phyloP scores from a whole-genome alignment of 1,140 invertebrate genomes.

The Gonatopus flavifemur region DNA sequence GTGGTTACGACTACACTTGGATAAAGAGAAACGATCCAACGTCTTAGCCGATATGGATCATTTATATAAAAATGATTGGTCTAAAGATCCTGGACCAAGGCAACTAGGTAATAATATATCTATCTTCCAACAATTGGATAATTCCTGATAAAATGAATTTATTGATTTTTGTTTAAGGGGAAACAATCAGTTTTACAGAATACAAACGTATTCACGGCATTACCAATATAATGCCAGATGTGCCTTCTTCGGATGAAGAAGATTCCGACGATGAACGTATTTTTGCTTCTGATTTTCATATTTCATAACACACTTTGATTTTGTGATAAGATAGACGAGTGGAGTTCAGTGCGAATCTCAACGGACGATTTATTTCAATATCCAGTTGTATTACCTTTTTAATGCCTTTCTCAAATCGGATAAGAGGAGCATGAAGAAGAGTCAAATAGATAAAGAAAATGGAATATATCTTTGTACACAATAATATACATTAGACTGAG shows the following conservation, averaged over 20 bases:
- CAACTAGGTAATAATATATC: slow-evolving; percentile 16
- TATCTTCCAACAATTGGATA: not conserved
- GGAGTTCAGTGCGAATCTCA: too few species aligned
- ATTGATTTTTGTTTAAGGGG: slow-evolving; percentile 16
- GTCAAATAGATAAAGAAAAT: too few species aligned
- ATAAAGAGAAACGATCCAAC: slow-evolving; percentile 29
- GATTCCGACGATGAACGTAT: slow-evolving; percentile 44
- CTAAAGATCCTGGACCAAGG: not conserved
- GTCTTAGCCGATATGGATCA: slow-evolving; percentile 36
- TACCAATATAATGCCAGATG: slow-evolving; percentile 30
- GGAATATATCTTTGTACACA: too few species aligned
- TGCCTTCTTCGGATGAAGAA: slow-evolving; percentile 33
- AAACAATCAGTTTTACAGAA: slow-evolving; percentile 33
- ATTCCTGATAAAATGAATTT: slow-evolving; percentile 3
- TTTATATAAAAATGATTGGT: slow-evolving; percentile 24
- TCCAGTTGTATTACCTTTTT: too few species aligned
- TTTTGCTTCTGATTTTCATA: too few species aligned
- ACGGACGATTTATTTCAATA: too few species aligned
- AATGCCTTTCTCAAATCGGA: too few species aligned
- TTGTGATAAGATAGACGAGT: too few species aligned
- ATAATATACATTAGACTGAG: too few species aligned
- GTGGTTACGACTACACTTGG: slow-evolving; percentile 41
- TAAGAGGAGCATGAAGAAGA: too few species aligned
- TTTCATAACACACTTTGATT: too few species aligned
- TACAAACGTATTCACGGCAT: slow-evolving; percentile 34